A percentile compares a stretch with the other conserved stretches of the same genome.
phyloP scores from a whole-genome alignment of 2,888 invertebrate genomes.

The Drosophila limbata region DNA sequence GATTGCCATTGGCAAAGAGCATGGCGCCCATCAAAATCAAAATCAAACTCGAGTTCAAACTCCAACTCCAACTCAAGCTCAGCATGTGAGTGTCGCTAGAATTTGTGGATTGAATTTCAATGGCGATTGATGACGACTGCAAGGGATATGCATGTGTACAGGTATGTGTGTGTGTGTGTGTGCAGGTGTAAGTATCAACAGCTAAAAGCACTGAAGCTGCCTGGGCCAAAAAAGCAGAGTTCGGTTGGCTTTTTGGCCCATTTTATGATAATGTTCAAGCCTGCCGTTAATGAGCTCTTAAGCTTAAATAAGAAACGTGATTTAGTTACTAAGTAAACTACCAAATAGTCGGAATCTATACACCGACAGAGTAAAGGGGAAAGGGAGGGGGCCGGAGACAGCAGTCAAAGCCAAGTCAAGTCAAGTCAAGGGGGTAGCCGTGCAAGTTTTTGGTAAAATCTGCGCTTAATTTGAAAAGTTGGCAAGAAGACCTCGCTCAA shows the following conservation, averaged over 20 bases:
- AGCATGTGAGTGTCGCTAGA: constrained; percentile 64
- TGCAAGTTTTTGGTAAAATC: constrained; percentile 66
- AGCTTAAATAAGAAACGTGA: constrained; percentile 83
- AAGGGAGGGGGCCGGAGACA: constrained; percentile 11
- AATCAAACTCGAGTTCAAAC: constrained; percentile 21
- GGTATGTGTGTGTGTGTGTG: constrained; percentile 32
- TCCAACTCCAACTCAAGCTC: constrained; percentile 7
- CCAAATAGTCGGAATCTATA: constrained; percentile 56
- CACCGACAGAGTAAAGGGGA: neutral
- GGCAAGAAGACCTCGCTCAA: constrained; percentile 48
- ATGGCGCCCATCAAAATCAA: constrained; percentile 59
- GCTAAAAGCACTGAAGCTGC: constrained; percentile 34
- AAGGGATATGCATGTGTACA: constrained; percentile 19
- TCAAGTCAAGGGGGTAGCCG: constrained; percentile 12
- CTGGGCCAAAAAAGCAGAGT: constrained; percentile 40
- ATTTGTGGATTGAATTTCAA: constrained; percentile 81
- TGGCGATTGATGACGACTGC: constrained; percentile 74
- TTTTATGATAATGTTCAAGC: constrained; percentile 80
- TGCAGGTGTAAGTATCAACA: constrained; percentile 43
- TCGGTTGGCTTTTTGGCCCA: constrained; percentile 54
- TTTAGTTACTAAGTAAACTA: constrained; percentile 81
- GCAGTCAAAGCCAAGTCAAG: constrained; percentile 18
- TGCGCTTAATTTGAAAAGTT: constrained; percentile 80
- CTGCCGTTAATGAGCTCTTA: constrained; percentile 82
- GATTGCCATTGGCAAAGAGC: constrained; percentile 71